Evolutionary conservation across 1,140 invertebrate species (phyloP), one percentile per base, ranked within the genome.

Genomic region (Conopomorpha cramerella): DNA sequence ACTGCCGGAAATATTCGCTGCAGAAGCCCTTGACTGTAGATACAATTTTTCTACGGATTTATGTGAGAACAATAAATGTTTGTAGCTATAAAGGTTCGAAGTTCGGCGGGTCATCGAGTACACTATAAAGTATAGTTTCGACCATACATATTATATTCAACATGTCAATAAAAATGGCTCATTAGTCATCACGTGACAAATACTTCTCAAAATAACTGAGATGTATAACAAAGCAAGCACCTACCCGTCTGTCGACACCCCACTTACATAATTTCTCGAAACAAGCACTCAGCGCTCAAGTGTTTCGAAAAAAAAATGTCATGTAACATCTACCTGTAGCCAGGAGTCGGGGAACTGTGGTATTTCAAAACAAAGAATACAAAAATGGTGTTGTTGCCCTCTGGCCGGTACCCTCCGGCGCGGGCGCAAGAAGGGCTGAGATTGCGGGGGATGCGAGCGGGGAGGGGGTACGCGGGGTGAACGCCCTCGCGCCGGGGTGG

Each of bases 341-440:
- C 13, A 16, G 8, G 8, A 12, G 13, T 19, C 51, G 35, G 51
- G 48, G 68, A 63, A 60, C 60, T 60, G 65, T n/a, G 54, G 58
- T 44, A 71, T 66, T 64, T 68, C 57, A 68, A 73, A 71, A 73
- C 66, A 74, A 74, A 74, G 68, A 66, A 73, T n/a, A 60, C 46
- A 55, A 18, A 25, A 57, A 67, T 55, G 57, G 50, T 62, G 65
- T 68, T 60, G 49, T 67, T 74, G 68, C 64, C 64, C 68, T 65
- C 64, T n/a, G 15, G 33, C 30, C 50, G 60, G 56, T 59, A 63
- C 62, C 67, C 67, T 65, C 66, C 53, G 46, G 49, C 50, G 53
- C 46, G 43, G 42, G 45, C 48, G 55, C 56, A 68, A 58, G 66
- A 68, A 71, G 68, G 68, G 68, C 68, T 74, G 68, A 62, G 66